Conservation (phyloP, 2,113 vertebrate genomes). For the Clinocottus analis region DNA sequence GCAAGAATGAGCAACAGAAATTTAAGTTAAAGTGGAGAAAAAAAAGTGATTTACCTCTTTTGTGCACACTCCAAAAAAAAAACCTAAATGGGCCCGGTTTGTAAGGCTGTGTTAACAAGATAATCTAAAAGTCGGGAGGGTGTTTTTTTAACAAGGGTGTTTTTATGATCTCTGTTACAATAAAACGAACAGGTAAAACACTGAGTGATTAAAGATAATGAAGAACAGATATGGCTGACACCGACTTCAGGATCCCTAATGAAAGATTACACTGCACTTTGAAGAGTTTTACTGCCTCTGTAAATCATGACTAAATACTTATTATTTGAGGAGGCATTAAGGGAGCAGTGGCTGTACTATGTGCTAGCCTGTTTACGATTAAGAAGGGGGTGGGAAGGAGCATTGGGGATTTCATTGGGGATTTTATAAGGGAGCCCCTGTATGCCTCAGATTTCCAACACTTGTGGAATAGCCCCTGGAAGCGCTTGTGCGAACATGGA, state of each 20-base stretch:
- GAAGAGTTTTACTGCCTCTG: slow-evolving; percentile 86
- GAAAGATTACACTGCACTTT: slow-evolving; percentile 87
- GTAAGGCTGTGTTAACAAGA: slow-evolving; percentile 82
- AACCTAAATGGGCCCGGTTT: slow-evolving; percentile 60
- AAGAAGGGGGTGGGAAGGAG: slow-evolving; percentile 67
- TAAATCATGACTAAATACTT: slow-evolving; percentile 88
- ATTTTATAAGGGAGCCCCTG: slow-evolving; percentile 77
- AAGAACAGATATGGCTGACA: slow-evolving; percentile 85
- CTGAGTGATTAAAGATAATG: slow-evolving; percentile 86
- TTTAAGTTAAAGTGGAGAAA: slow-evolving; percentile 21
- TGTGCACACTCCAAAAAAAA: slow-evolving; percentile 35
- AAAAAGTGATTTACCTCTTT: slow-evolving; percentile 44
- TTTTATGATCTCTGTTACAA: slow-evolving; percentile 86
- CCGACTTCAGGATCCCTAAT: slow-evolving; percentile 82
- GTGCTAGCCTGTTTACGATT: slow-evolving; percentile 82
- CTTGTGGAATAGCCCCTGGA: slow-evolving; percentile 53
- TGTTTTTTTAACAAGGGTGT: slow-evolving; percentile 82
- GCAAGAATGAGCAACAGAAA: slow-evolving; percentile 29
- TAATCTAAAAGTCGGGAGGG: slow-evolving; percentile 78
- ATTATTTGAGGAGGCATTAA: slow-evolving; percentile 88
- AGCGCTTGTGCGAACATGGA: slow-evolving; percentile 67
- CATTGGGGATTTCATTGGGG: slow-evolving; percentile 72
- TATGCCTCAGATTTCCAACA: slow-evolving; percentile 72
- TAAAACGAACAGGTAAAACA: slow-evolving; percentile 87
- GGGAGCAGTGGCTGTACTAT: slow-evolving; percentile 76